A percentile compares a stretch with the other conserved stretches of the same genome.
These are phyloP conservation scores for Eurypyga helias DNA, from an alignment of 2,113 vertebrate genomes.

Conservation along the genomic window DNA sequence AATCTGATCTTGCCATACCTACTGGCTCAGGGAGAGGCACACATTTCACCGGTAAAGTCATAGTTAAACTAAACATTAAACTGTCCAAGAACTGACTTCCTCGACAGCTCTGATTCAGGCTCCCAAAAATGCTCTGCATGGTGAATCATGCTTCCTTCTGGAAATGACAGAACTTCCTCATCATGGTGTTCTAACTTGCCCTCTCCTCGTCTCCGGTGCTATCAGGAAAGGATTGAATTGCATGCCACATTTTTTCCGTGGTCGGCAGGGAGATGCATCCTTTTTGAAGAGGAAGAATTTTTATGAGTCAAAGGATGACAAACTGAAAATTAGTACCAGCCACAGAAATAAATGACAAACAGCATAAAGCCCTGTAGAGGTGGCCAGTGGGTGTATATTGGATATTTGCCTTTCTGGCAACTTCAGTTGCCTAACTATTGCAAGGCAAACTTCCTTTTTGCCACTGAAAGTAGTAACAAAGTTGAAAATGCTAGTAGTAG, in stretches of 20 bases:
- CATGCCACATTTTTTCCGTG: slow-evolving; percentile 77
- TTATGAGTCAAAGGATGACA: slow-evolving; percentile 73
- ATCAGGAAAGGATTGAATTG: slow-evolving; percentile 77
- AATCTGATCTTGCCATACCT: neutral
- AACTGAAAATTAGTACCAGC: slow-evolving; percentile 76
- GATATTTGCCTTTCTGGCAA: slow-evolving; percentile 25
- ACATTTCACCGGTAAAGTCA: slow-evolving; percentile 43
- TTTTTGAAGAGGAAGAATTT: slow-evolving; percentile 66
- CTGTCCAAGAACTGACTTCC: slow-evolving; percentile 81
- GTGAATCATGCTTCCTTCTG: slow-evolving; percentile 84
- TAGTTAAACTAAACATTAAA: slow-evolving; percentile 73
- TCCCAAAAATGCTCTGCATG: slow-evolving; percentile 74
- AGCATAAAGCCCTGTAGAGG: neutral
- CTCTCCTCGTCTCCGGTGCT: slow-evolving; percentile 72
- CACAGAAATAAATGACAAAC: slow-evolving; percentile 61
- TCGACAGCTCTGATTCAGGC: slow-evolving; percentile 82
- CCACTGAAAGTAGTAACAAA: slow-evolving; percentile 17
- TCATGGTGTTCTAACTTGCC: slow-evolving; percentile 73
- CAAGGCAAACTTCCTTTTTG: slow-evolving; percentile 13
- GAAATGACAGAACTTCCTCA: slow-evolving; percentile 84
- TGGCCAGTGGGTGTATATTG: slow-evolving; percentile 55
- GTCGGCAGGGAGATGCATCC: slow-evolving; percentile 73
- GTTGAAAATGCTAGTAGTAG: neutral
- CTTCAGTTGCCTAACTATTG: neutral
- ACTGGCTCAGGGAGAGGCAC: neutral